Evolutionary conservation across 1,140 invertebrate species (phyloP).

Genomic region (Bacillus rossius): DNA sequence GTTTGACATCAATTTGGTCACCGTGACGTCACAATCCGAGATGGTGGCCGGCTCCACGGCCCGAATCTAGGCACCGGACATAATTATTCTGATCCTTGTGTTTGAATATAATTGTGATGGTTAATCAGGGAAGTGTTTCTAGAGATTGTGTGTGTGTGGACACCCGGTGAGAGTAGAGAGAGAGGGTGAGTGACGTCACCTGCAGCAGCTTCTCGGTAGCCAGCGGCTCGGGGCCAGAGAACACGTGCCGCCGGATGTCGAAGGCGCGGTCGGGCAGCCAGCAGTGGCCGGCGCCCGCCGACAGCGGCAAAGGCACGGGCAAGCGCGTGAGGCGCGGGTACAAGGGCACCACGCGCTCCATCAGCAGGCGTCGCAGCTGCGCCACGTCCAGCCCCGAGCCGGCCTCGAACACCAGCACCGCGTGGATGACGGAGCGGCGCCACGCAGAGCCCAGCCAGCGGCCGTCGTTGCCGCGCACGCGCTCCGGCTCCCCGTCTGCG

Average conservation of each 20-base stretch:
- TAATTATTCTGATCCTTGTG: no score
- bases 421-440: slow-evolving; percentile 43
- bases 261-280: slow-evolving; percentile 49
- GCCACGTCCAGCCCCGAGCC: slow-evolving; percentile 40
- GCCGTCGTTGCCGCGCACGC: slow-evolving; percentile 39
- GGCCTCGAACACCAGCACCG: slow-evolving; percentile 47
- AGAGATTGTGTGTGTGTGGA: no score
- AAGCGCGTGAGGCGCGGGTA: slow-evolving; percentile 47
- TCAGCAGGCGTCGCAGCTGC: slow-evolving; percentile 43
- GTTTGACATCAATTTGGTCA: no score
- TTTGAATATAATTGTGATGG: no score
- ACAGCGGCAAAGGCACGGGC: slow-evolving; percentile 34
- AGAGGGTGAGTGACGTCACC: no score
- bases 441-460: slow-evolving; percentile 44
- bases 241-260: slow-evolving; percentile 49
- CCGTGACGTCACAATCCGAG: no score
- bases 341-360: slow-evolving; percentile 42
- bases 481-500: slow-evolving; percentile 18
- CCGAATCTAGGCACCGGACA: no score
- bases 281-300: slow-evolving; percentile 40
- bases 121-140: no score
- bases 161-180: no score
- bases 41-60: no score
- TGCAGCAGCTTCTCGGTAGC: slow-evolving; percentile 22
- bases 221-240: slow-evolving; percentile 30